A percentile compares a stretch with the other conserved stretches of the same genome.
phyloP scores from a whole-genome alignment of 2,888 invertebrate species.

The Tetropium fuscum region DNA sequence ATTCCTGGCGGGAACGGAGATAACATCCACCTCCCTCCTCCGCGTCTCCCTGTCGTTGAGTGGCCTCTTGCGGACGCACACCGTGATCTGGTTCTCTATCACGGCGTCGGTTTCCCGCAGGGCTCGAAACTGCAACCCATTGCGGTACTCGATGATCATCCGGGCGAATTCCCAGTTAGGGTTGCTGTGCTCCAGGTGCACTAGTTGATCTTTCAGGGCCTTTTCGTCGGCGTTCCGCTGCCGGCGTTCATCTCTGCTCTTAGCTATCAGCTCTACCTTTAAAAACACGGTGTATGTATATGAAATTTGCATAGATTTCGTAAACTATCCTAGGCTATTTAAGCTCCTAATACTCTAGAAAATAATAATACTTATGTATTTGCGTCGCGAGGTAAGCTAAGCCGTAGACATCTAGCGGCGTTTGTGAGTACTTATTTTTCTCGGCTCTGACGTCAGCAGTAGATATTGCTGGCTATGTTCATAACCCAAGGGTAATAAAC shows the following conservation, averaged over 20 bases:
- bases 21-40: conserved; percentile 94
- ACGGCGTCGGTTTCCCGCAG: conserved; percentile 82
- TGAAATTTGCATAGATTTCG: too few species aligned
- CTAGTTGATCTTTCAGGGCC: conserved; percentile 82
- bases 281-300: too few species aligned
- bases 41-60: conserved; percentile 90
- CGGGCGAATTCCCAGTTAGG: conserved; percentile 98
- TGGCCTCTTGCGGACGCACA: conserved; percentile 97
- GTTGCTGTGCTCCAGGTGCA: conserved; percentile 90
- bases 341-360: too few species aligned
- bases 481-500: too few species aligned
- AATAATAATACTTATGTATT: too few species aligned
- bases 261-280: conserved; percentile 90
- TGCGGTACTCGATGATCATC: conserved; percentile 91
- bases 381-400: too few species aligned
- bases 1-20: conserved; percentile 94
- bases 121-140: conserved; percentile 59
- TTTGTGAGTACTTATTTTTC: too few species aligned
- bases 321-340: too few species aligned
- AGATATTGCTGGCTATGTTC: too few species aligned
- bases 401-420: too few species aligned
- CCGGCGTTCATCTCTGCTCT: conserved; percentile 93
- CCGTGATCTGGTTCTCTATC: conserved; percentile 96
- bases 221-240: conserved; percentile 92
- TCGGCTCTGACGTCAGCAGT: too few species aligned